Conservation (phyloP, 2,888 invertebrate species). For the Allolobophora icterica region DNA sequence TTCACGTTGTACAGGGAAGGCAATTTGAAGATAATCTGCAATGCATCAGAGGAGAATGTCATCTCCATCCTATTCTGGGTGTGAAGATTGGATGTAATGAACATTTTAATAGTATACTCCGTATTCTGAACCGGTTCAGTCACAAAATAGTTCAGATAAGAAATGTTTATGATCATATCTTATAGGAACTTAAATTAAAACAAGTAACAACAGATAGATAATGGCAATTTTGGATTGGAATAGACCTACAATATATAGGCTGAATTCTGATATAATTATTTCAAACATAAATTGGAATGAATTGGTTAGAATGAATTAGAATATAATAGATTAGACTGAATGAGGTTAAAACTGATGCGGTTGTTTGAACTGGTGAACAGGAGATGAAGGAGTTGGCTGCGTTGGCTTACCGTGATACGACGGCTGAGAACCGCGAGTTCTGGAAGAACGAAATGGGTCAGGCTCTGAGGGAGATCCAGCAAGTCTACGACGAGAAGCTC, state of each 20-base stretch:
- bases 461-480: conserved; percentile 68
- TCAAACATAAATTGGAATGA: neutral
- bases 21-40: no score
- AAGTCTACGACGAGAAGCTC: conserved; percentile 67
- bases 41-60: no score
- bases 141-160: no score
- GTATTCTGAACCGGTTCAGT: no score
- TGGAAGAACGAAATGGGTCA: conserved; percentile 69
- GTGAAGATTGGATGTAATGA: no score
- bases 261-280: neutral
- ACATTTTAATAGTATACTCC: no score
- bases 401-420: conserved; percentile 68
- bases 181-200: neutral
- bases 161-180: neutral
- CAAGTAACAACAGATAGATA: neutral
- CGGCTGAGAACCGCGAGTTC: conserved; percentile 69
- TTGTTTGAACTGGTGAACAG: conserved; percentile 48
- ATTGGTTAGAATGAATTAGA: neutral
- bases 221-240: neutral
- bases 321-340: neutral
- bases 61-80: no score
- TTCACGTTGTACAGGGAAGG: no score
- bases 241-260: no score
- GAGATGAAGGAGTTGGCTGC: conserved; percentile 68
- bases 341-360: neutral